These are phyloP conservation scores for Bicyclus anynana DNA, from an alignment of 1,140 invertebrate genomes.

Conservation along the genomic window DNA sequence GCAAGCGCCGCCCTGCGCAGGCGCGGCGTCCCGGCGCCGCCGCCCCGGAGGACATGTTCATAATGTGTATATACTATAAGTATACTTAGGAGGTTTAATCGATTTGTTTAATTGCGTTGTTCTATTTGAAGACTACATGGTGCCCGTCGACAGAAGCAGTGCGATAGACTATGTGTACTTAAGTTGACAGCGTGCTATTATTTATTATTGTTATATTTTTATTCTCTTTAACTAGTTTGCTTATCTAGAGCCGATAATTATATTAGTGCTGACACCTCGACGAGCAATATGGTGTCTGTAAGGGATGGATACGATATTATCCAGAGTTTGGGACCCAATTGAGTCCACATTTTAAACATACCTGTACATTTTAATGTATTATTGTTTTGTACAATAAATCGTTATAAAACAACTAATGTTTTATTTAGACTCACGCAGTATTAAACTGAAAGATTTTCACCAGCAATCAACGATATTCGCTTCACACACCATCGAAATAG, in stretches of 20 bases:
- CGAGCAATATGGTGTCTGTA: slow-evolving; percentile 75
- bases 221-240: slow-evolving; percentile 74
- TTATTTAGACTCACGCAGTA: slow-evolving; percentile 28
- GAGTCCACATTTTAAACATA: slow-evolving; percentile 77
- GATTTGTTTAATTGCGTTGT: slow-evolving; percentile 75
- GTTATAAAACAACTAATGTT: slow-evolving; percentile 74
- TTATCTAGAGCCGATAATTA: slow-evolving; percentile 72
- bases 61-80: slow-evolving; percentile 75
- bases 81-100: slow-evolving; percentile 75
- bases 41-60: slow-evolving; percentile 70
- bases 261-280: slow-evolving; percentile 74
- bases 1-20: background rate
- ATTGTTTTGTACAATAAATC: slow-evolving; percentile 79
- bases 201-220: slow-evolving; percentile 76
- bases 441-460: background rate
- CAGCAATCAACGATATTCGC: too few species aligned
- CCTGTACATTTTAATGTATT: slow-evolving; percentile 79
- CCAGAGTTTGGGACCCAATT: slow-evolving; percentile 72
- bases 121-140: slow-evolving; percentile 75
- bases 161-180: slow-evolving; percentile 76
- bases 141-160: slow-evolving; percentile 75
- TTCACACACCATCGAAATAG: too few species aligned
- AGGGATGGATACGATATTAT: slow-evolving; percentile 72
- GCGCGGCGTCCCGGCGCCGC: slow-evolving; percentile 28
- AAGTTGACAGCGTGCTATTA: slow-evolving; percentile 75